Base-by-base conservation (phyloP, 2,888 invertebrate species). In the Plagodis pulveraria region DNA sequence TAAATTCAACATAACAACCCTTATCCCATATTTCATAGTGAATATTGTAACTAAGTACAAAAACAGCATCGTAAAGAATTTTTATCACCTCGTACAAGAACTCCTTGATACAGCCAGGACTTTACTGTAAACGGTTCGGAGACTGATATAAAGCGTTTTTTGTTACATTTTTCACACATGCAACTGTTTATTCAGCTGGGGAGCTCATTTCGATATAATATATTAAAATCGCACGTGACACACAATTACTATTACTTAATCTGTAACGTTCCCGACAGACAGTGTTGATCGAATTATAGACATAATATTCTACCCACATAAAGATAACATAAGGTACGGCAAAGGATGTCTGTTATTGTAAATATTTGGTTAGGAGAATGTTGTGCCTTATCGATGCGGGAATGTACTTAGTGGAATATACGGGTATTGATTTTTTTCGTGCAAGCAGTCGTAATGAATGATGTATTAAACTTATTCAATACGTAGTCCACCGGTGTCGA, bases 171-270 rank as follows among this genome's bases (percentile, higher is more conserved):
- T 69, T 67, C 42, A 42, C 42, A 42, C 12, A 12, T 12, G 41
- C 45, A 44, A 62, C 43, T 79, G 66, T 81, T 77, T 73, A 77
- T 71, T 77, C 80, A 81, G 81, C 80, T 76, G 81, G 22, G 22
- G 2, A 22, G 10, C 32, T 42, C 40, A 34, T 45, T 38, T 11
- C 42, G 42, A 45, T 35, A 49, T 54, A 43, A 45, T 35, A 49
- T 54, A 43, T 54, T 54, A 32, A 32, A 35, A 50, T 41, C 54
- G 77, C 83, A 84, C 83, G 82, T 84, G 87, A 77, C 65, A 8
- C 10, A 40, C 1, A 40, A 40, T 10, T 10, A 40, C 36, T 40
- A 5, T 10, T 40, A 40, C 10, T 0, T 40, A 40, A 10, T 40
- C 40, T 40, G 40, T 40, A 10, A 40, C 40, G 40, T 22, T 22